A percentile compares a stretch with the other conserved stretches of the same genome.
Evolutionary conservation across 2,797 vertebrate genomes (phyloP).

Genomic region (Phrynocephalus forsythii): DNA sequence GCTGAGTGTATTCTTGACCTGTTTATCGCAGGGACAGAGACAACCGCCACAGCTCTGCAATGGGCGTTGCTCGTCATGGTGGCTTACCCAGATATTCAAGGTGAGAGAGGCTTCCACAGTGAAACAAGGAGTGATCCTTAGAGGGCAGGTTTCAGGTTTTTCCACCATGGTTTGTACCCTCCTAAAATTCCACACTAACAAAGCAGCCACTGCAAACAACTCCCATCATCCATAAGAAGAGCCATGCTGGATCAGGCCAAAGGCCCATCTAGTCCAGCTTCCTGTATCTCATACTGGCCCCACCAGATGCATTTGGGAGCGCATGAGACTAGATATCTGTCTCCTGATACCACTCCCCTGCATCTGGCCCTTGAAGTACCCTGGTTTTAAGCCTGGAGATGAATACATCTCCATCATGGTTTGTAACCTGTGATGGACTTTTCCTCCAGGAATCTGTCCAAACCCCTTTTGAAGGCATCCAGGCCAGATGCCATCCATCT

Average conservation of each 20-base stretch:
- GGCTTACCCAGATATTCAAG: constrained; percentile 36
- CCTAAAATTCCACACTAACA: neutral
- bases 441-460: too few relatives aligned
- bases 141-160: neutral
- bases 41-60: constrained; percentile 28
- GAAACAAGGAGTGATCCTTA: neutral
- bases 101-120: neutral
- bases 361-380: too few relatives aligned
- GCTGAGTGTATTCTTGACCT: constrained; percentile 47
- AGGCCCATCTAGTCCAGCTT: too few relatives aligned
- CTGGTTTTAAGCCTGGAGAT: too few relatives aligned
- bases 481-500: too few relatives aligned
- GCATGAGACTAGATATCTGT: neutral
- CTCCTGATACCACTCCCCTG: too few relatives aligned
- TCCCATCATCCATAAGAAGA: neutral
- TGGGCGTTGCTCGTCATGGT: constrained; percentile 55
- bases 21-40: constrained; percentile 52
- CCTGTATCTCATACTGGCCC: too few relatives aligned
- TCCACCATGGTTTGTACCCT: neutral
- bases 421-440: too few relatives aligned
- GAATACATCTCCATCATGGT: too few relatives aligned
- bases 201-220: neutral
- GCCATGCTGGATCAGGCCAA: too few relatives aligned
- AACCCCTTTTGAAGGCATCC: too few relatives aligned
- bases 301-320: too few relatives aligned